Conservation (phyloP, 2,797 vertebrate species). For the Zalophus californianus region DNA sequence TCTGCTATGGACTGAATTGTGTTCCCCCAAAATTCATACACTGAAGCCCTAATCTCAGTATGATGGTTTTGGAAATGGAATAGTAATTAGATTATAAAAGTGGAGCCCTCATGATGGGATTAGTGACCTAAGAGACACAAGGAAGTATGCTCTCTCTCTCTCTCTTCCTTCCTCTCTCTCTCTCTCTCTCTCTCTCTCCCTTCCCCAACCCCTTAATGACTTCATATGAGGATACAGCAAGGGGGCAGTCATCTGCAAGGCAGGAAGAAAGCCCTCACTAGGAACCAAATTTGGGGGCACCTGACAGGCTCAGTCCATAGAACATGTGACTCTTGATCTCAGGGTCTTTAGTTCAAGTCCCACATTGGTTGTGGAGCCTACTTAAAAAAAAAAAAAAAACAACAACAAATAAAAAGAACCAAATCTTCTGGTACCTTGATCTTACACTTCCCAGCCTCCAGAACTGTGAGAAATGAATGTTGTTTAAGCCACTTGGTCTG, state of each 20-base stretch:
- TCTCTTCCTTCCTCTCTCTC: background rate
- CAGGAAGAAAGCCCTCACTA: background rate
- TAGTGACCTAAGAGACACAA: background rate
- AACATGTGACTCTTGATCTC: background rate
- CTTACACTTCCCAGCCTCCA: background rate
- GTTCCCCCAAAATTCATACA: background rate
- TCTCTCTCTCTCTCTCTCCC: background rate
- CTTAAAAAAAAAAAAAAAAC: background rate
- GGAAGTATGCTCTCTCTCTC: background rate
- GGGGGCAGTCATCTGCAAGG: background rate
- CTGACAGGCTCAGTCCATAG: background rate
- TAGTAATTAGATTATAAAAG: background rate
- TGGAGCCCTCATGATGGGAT: background rate
- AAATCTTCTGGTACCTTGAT: background rate
- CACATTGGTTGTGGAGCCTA: background rate
- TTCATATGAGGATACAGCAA: background rate
- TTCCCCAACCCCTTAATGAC: accelerated
- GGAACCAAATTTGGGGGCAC: background rate
- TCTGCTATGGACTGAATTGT: background rate
- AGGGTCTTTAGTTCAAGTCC: background rate
- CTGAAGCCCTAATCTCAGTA: background rate
- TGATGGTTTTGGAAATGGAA: background rate
- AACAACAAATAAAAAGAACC: background rate
- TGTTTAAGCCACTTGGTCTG: background rate
- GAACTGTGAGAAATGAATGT: background rate